Base-by-base conservation (phyloP, 2,797 vertebrate genomes). In the Propithecus deckenii region DNA sequence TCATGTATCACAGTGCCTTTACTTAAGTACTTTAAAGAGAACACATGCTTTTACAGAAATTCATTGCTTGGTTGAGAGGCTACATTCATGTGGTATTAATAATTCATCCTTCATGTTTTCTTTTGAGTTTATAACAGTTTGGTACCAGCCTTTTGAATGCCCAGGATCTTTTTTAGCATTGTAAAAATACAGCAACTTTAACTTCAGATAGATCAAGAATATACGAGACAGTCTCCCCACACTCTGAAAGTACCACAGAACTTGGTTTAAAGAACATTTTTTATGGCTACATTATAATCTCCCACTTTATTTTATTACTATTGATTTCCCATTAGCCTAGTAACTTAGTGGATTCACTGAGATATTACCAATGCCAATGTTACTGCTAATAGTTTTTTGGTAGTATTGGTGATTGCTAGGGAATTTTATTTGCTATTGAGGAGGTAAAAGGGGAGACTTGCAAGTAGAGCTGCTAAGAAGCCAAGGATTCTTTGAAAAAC, bases 251-350 rank as follows among this genome's bases (percentile, higher is more conserved):
- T 75, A 35, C 28, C 38, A n/a, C 59, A n/a, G 14, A 69, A 65
- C 75, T 90, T 95, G 22, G 5, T 85, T 90, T 86, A 76, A 89
- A 91, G 83, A 80, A 89, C 3, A n/a, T 59, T 86, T 91, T 89
- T 95, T 92, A 75, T 78, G 61, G 10, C 72, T 89, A 46, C 28
- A 55, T 95, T 30, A 69, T 91, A 85, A 80, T 91, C 50, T 89
- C 41, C 74, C 46, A 89, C 12, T 35, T 72, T 79, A 69, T 95
- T 91, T 78, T 94, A 57, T 75, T 96, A 67, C 41, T 95, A 61
- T 86, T 78, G 63, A 79, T 89, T 96, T 83, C 63, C 41, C 41
- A 86, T 65, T 93, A 71, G 67, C 43, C 25, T 81, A 7, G 28
- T 90, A 86, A 25, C 23, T 46, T 83, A 28, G 61, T 91, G 11